phyloP scores from a whole-genome alignment of 2,797 vertebrate genomes.

The Acrossocheilus fasciatus region DNA sequence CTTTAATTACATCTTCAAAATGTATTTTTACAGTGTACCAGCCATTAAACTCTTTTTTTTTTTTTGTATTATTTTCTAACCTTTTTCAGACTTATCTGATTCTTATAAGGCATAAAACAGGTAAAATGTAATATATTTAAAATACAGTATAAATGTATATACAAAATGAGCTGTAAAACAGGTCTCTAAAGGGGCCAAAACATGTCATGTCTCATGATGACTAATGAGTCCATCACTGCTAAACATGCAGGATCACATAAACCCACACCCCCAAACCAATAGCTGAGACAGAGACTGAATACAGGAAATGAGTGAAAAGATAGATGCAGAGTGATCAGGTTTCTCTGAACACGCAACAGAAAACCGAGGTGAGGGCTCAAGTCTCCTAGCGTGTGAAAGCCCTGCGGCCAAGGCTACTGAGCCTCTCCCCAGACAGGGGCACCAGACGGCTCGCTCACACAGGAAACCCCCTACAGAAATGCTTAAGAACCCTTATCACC shows the following conservation, averaged over 20 bases:
- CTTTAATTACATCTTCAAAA: no score
- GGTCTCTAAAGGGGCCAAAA: neutral
- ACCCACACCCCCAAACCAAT: slow-evolving; percentile 14
- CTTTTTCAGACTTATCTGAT: neutral
- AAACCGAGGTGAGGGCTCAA: slow-evolving; percentile 49
- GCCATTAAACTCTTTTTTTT: no score
- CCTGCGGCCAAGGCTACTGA: slow-evolving; percentile 75
- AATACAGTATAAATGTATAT: neutral
- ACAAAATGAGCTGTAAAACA: neutral
- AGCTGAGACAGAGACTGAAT: slow-evolving; percentile 38
- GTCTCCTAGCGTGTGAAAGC: slow-evolving; percentile 75
- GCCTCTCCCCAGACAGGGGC: slow-evolving; percentile 75
- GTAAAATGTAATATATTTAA: neutral
- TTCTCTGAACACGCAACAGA: slow-evolving; percentile 27
- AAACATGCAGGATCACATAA: neutral
- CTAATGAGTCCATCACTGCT: neutral
- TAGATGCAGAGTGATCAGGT: slow-evolving; percentile 38
- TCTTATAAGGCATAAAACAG: neutral
- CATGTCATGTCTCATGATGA: neutral
- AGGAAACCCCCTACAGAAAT: slow-evolving; percentile 70
- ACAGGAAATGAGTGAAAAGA: slow-evolving; percentile 38
- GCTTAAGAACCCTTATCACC: slow-evolving; percentile 65
- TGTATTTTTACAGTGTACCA: neutral
- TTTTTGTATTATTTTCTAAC: neutral
- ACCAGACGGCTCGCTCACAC: slow-evolving; percentile 75